Evolutionary conservation across 2,888 invertebrate genomes (phyloP).

Genomic region (Cerceris ruficornis): DNA sequence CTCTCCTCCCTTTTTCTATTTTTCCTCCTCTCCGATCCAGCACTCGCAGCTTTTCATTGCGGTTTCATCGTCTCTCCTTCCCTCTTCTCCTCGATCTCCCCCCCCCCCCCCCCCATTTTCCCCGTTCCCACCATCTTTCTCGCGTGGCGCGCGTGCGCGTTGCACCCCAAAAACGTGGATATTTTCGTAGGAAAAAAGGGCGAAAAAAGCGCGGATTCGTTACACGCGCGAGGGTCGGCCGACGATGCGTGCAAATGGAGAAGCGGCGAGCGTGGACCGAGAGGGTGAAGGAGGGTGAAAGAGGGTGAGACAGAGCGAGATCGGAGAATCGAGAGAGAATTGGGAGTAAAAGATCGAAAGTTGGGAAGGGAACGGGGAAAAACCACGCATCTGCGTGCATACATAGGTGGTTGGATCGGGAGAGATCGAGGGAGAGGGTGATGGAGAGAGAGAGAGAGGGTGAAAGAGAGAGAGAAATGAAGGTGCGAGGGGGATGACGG

Average conservation of each 20-base stretch:
- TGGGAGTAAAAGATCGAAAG: slow-evolving; percentile 66
- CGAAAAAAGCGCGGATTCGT: slow-evolving; percentile 79
- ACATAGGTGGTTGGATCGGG: slow-evolving; percentile 8
- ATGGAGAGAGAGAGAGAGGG: slow-evolving; percentile 23
- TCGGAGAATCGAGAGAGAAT: slow-evolving; percentile 36
- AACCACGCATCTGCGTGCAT: slow-evolving; percentile 71
- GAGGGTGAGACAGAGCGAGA: slow-evolving; percentile 6
- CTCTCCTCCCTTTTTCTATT: slow-evolving; percentile 18
- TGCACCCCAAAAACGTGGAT: slow-evolving; percentile 74
- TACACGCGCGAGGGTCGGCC: slow-evolving; percentile 70
- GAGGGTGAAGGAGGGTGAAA: not conserved
- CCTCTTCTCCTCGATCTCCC: slow-evolving; percentile 4
- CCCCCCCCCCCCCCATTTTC: slow-evolving; percentile 4
- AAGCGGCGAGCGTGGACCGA: slow-evolving; percentile 4
- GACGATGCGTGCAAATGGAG: slow-evolving; percentile 58
- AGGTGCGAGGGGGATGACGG: slow-evolving; percentile 8
- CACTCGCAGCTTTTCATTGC: slow-evolving; percentile 46
- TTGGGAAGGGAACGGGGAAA: slow-evolving; percentile 66
- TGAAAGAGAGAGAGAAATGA: slow-evolving; percentile 29
- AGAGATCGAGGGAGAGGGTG: slow-evolving; percentile 3
- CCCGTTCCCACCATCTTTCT: not conserved
- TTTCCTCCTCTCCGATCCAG: slow-evolving; percentile 9
- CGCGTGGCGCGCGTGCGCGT: slow-evolving; percentile 29
- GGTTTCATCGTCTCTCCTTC: slow-evolving; percentile 8
- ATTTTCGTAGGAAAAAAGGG: slow-evolving; percentile 71